These are phyloP conservation scores for Synaphobranchus kaupii DNA, from an alignment of 2,797 vertebrate genomes.

Conservation along the genomic window DNA sequence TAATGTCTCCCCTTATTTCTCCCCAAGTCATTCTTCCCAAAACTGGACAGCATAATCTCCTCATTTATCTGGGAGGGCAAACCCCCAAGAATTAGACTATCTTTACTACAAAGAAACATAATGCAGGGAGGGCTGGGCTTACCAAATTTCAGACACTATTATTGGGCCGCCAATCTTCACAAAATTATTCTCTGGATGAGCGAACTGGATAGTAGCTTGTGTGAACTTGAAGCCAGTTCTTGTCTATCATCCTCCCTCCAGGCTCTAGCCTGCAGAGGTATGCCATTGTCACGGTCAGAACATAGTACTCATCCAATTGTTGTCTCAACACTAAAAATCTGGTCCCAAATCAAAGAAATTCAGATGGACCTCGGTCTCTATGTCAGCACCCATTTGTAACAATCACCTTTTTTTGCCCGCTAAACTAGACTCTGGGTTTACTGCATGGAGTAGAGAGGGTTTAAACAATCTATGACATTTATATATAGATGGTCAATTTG, in stretches of 20 bases:
- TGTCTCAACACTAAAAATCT: slow-evolving; percentile 14
- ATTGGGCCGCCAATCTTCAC: slow-evolving; percentile 9
- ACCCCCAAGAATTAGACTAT: background rate
- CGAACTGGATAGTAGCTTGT: background rate
- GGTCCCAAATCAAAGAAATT: background rate
- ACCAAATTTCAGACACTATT: background rate
- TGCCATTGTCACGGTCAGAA: background rate
- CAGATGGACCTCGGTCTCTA: no score
- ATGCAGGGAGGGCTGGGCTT: background rate
- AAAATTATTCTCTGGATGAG: background rate
- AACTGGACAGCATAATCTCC: background rate
- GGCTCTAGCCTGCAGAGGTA: background rate
- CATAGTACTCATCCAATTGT: background rate
- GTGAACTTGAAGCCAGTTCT: background rate
- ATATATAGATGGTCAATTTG: no score
- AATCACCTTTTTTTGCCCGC: background rate
- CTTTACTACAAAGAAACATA: background rate
- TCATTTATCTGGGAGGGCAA: slow-evolving; percentile 28
- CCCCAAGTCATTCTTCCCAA: slow-evolving; percentile 22
- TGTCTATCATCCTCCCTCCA: background rate
- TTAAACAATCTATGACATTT: no score
- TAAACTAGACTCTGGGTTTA: background rate
- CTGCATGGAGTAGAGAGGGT: no score
- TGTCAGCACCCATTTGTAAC: background rate
- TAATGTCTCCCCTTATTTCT: slow-evolving; percentile 30